phyloP scores from a whole-genome alignment of 2,888 invertebrate species.

The Horisme vitalbata region DNA sequence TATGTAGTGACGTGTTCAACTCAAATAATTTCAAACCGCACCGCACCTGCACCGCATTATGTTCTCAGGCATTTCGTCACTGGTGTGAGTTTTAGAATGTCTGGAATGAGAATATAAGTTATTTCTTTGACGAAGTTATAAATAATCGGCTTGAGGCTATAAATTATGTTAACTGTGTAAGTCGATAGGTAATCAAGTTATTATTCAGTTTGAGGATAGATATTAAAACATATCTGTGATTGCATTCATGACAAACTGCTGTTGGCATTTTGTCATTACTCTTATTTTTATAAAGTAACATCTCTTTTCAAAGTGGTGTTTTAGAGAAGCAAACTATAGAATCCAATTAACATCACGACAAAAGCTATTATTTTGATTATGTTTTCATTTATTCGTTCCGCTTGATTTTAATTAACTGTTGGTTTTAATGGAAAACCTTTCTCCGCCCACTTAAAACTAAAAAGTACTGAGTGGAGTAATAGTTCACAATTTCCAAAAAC shows the following conservation, averaged over 20 bases:
- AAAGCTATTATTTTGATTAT: too few species aligned
- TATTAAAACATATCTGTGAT: slow-evolving; percentile 13
- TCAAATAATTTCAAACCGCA: not conserved
- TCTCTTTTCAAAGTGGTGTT: too few species aligned
- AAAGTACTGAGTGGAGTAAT: too few species aligned
- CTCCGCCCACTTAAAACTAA: too few species aligned
- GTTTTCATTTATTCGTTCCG: too few species aligned
- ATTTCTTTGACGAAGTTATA: slow-evolving; percentile 25
- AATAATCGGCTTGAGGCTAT: slow-evolving; percentile 20
- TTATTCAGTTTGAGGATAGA: slow-evolving; percentile 14
- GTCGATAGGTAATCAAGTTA: slow-evolving; percentile 24
- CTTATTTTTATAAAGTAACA: not conserved
- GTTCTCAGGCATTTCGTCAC: slow-evolving; percentile 2
- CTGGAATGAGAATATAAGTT: slow-evolving; percentile 16
- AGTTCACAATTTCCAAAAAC: too few species aligned
- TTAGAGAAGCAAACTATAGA: too few species aligned
- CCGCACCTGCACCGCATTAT: not conserved
- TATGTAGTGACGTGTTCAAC: not conserved
- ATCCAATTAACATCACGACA: too few species aligned
- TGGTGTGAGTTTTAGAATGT: slow-evolving; percentile 6
- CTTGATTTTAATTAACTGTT: not conserved
- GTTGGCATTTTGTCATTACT: not conserved
- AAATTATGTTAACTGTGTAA: slow-evolving; percentile 26
- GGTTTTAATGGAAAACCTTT: too few species aligned
- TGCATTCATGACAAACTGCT: slow-evolving; percentile 13